phyloP scores from a whole-genome alignment of 2,888 invertebrate genomes.

The Philaethria dido region DNA sequence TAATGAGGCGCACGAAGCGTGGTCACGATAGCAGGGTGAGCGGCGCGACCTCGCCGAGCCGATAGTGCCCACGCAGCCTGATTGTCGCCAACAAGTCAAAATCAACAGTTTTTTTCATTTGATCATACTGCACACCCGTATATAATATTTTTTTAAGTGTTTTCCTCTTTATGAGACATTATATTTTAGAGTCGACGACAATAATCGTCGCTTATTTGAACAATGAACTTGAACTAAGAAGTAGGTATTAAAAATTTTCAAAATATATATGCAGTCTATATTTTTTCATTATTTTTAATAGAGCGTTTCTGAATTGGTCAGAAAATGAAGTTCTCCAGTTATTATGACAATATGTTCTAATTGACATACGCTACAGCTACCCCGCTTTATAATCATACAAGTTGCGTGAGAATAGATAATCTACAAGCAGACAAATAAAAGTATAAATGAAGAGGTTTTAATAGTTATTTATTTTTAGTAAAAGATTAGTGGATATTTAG shows the following conservation, averaged over 20 bases:
- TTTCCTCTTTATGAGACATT: conserved; percentile 4
- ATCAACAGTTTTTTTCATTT: conserved; percentile 57
- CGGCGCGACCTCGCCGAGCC: conserved; percentile 71
- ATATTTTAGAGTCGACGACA: background rate
- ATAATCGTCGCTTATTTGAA: background rate
- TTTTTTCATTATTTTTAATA: too few species aligned
- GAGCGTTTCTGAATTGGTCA: background rate
- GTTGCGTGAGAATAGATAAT: too few species aligned
- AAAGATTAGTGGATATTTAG: too few species aligned
- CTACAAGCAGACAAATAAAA: too few species aligned
- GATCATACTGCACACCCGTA: conserved; percentile 42
- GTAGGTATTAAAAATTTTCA: too few species aligned
- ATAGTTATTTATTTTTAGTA: too few species aligned
- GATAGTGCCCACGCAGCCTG: conserved; percentile 82
- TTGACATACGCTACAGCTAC: too few species aligned
- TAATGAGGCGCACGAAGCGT: conserved; percentile 69
- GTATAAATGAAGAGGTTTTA: too few species aligned
- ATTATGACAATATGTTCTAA: too few species aligned
- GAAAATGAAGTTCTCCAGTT: too few species aligned
- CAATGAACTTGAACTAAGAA: background rate
- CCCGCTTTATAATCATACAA: too few species aligned
- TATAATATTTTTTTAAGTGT: conserved; percentile 24
- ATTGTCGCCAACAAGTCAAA: conserved; percentile 75
- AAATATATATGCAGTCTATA: too few species aligned
- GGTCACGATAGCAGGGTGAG: conserved; percentile 76